phyloP scores from a whole-genome alignment of 2,888 invertebrate genomes.

The Macroteleia sp. region DNA sequence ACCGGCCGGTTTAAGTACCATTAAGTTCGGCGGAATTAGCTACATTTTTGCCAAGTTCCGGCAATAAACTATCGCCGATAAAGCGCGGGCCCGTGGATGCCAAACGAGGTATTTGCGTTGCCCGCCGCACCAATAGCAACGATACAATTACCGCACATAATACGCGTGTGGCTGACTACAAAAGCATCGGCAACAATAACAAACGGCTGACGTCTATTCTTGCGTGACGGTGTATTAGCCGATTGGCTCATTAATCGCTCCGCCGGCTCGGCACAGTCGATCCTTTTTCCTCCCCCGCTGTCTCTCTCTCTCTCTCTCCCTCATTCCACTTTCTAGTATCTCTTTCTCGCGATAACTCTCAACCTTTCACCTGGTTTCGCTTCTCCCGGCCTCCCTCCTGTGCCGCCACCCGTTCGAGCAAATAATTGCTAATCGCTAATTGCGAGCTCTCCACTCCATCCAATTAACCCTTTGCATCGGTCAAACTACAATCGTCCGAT shows the following conservation, averaged over 20 bases:
- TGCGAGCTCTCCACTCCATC: constrained; percentile 81
- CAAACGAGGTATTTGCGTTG: constrained; percentile 49
- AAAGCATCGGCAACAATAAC: constrained; percentile 67
- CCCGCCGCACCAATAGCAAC: constrained; percentile 44
- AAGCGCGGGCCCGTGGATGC: constrained; percentile 43
- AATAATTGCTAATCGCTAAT: constrained; percentile 84
- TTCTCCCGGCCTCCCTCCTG: constrained; percentile 3
- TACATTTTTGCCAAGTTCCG: constrained; percentile 61
- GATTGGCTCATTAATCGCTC: constrained; percentile 83
- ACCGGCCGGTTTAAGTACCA: constrained; percentile 33
- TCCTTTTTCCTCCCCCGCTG: constrained; percentile 42
- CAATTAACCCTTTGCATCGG: constrained; percentile 74
- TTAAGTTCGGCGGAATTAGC: constrained; percentile 39
- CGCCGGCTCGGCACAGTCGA: constrained; percentile 78
- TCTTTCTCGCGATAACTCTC: constrained; percentile 14
- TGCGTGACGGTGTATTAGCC: constrained; percentile 83
- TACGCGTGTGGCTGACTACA: constrained; percentile 58
- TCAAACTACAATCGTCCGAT: constrained; percentile 37
- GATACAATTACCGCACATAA: constrained; percentile 53
- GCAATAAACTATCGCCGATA: constrained; percentile 58
- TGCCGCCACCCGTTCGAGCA: constrained; percentile 61
- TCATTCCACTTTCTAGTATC: not conserved
- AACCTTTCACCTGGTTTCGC: constrained; percentile 39
- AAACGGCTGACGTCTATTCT: constrained; percentile 76
- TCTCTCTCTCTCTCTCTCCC: not conserved